A percentile compares a stretch with the other conserved stretches of the same genome.
Evolutionary conservation across 2,113 vertebrate genomes (phyloP).

Genomic region (Pygoscelis adeliae): DNA sequence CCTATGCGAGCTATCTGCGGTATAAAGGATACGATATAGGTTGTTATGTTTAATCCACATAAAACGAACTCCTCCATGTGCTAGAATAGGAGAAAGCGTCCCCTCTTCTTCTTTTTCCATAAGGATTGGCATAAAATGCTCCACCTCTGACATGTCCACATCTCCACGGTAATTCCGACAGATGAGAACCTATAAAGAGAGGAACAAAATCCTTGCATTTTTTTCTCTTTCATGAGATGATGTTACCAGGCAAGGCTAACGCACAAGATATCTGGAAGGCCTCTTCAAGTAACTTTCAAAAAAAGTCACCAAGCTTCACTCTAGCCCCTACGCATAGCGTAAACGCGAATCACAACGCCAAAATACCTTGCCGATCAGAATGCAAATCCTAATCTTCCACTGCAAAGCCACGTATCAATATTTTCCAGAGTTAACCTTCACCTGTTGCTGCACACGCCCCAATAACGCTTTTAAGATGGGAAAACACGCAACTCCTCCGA

Average conservation of each 20-base stretch:
- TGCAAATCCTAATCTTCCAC: accelerated
- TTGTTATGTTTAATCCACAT: slow-evolving; percentile 99
- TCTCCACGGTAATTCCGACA: slow-evolving; percentile 96
- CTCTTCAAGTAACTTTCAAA: no score
- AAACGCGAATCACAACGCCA: accelerated
- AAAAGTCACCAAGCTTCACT: no score
- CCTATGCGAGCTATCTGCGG: accelerated
- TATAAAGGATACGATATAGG: slow-evolving; percentile 89
- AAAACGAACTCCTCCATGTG: slow-evolving; percentile 94
- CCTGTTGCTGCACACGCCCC: not conserved
- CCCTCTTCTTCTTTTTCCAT: slow-evolving; percentile 99
- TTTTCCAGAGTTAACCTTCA: not conserved
- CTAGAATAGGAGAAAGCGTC: slow-evolving; percentile 91
- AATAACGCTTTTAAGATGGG: accelerated
- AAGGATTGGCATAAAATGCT: slow-evolving; percentile 97
- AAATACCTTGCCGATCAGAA: accelerated
- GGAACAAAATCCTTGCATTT: accelerated
- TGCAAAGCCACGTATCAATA: accelerated
- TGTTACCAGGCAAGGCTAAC: accelerated
- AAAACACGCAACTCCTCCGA: accelerated
- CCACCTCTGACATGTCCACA: slow-evolving; percentile 98
- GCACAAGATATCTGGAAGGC: accelerated
- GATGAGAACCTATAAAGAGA: slow-evolving; percentile 85
- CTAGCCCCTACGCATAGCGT: accelerated
- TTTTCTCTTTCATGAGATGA: accelerated